These are phyloP conservation scores for Anthopleura xanthogrammica DNA, from an alignment of 92 coral and sea anemone genomes.

Conservation along the genomic window DNA sequence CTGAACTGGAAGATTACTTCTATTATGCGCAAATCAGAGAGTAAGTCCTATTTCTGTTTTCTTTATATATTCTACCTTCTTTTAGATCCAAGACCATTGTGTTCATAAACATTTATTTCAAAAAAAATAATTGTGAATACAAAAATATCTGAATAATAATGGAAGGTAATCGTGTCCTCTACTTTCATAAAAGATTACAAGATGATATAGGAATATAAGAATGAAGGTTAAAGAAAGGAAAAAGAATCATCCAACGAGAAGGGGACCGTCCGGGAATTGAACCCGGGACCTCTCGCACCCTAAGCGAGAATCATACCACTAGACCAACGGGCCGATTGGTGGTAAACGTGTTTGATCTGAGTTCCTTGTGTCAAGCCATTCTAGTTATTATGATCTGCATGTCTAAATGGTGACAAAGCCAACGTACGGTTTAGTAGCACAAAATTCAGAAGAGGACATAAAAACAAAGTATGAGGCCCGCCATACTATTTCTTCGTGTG, in stretches of 20 bases:
- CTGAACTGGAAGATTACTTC: conserved; percentile 92
- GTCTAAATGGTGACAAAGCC: too few relatives aligned
- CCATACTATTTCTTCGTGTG: too few relatives aligned
- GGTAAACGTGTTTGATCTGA: not conserved
- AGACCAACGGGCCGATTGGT: conserved; percentile 53
- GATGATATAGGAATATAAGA: too few relatives aligned
- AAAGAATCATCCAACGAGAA: not conserved
- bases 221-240: too few relatives aligned
- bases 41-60: conserved; percentile 27
- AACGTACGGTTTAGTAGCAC: too few relatives aligned
- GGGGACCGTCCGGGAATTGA: conserved; percentile 69
- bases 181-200: too few relatives aligned
- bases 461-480: too few relatives aligned
- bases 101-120: not conserved
- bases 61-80: not conserved
- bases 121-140: not conserved
- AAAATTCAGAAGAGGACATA: too few relatives aligned
- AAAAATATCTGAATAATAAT: too few relatives aligned
- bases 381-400: too few relatives aligned
- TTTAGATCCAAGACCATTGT: not conserved
- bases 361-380: too few relatives aligned
- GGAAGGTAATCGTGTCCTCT: too few relatives aligned
- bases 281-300: conserved; percentile 95
- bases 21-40: conserved; percentile 96
- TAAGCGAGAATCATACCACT: conserved; percentile 89